A percentile compares a stretch with the other conserved stretches of the same genome.
Evolutionary conservation across 2,888 invertebrate genomes (phyloP).

Genomic region (Acronicta psi): DNA sequence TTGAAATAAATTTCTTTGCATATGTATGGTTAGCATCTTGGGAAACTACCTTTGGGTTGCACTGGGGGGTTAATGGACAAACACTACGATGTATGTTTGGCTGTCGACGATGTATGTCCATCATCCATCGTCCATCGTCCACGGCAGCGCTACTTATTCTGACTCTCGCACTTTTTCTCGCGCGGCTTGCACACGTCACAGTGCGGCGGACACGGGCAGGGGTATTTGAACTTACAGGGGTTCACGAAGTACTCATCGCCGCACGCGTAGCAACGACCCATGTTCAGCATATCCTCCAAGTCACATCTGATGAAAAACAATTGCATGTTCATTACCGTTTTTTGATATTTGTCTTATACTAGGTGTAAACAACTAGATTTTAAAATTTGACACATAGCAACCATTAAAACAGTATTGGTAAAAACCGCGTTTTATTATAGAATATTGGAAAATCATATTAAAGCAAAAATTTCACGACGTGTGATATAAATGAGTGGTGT

Average conservation of each 20-base stretch:
- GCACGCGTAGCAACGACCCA: conserved; percentile 78
- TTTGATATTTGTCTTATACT: too few relatives aligned
- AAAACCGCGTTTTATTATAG: too few relatives aligned
- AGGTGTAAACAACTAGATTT: too few relatives aligned
- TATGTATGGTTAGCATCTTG: neutral
- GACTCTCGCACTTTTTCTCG: neutral
- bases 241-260: conserved; percentile 80
- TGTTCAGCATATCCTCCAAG: conserved; percentile 77
- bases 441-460: too few relatives aligned
- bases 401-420: too few relatives aligned
- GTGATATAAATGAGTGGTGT: too few relatives aligned
- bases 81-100: neutral
- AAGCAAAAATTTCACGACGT: too few relatives aligned
- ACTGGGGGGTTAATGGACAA: neutral
- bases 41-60: neutral
- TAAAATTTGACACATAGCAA: too few relatives aligned
- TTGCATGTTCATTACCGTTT: neutral
- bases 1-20: neutral
- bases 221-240: conserved; percentile 58
- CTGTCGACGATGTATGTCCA: neutral
- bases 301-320: conserved; percentile 67
- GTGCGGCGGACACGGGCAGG: conserved; percentile 9
- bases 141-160: neutral
- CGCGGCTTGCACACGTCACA: conserved; percentile 14
- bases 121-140: neutral